Evolutionary conservation across 2,797 vertebrate species (phyloP).

Genomic region (Tympanoctomys barrerae): DNA sequence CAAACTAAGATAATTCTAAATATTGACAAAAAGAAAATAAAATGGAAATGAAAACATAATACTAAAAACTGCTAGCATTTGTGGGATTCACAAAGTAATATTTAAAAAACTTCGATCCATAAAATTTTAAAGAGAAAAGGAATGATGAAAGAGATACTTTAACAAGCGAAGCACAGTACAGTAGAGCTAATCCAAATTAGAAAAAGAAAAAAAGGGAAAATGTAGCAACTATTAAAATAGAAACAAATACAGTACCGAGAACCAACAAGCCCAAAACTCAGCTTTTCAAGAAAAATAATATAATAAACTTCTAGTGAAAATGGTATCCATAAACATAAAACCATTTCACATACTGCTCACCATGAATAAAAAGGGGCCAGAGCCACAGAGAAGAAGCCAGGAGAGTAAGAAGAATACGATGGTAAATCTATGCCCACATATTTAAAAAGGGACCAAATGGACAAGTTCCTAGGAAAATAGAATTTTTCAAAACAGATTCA

Average conservation of each 20-base stretch:
- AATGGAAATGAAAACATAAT: neutral
- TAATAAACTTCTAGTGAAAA: neutral
- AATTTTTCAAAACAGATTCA: neutral
- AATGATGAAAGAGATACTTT: neutral
- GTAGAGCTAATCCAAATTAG: neutral
- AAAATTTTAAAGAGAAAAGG: slow-evolving; percentile 2
- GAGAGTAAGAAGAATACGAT: neutral
- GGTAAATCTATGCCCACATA: neutral
- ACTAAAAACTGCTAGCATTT: neutral
- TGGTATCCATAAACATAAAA: neutral
- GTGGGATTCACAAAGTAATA: neutral
- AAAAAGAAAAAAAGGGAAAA: neutral
- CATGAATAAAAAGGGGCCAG: neutral
- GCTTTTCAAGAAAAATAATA: neutral
- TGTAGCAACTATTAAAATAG: neutral
- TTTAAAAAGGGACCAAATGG: neutral
- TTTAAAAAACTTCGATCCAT: neutral
- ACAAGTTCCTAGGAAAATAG: neutral
- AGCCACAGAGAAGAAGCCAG: neutral
- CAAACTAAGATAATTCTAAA: slow-evolving; percentile 28
- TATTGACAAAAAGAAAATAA: neutral
- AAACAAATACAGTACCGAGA: neutral
- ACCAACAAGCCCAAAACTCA: neutral
- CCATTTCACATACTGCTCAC: neutral
- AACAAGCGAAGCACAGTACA: neutral